A percentile compares a stretch with the other conserved stretches of the same genome.
Conservation (phyloP, 2,888 invertebrate genomes). For the Entomobrya proxima region DNA sequence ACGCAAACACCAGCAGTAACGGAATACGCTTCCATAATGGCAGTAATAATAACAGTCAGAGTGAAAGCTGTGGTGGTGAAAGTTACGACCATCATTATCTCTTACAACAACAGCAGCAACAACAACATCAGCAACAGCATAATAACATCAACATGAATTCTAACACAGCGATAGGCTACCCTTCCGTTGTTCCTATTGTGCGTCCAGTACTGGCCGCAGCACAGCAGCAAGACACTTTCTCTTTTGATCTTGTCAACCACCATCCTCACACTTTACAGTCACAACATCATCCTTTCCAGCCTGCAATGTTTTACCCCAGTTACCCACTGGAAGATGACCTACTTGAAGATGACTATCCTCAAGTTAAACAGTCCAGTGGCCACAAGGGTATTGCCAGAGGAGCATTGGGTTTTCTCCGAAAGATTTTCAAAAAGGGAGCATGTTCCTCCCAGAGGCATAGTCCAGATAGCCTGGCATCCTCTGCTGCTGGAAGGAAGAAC, state of each 20-base stretch:
- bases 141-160: slow-evolving; percentile 70
- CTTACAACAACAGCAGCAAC: slow-evolving; percentile 31
- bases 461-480: slow-evolving; percentile 22
- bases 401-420: slow-evolving; percentile 73
- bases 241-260: slow-evolving; percentile 53
- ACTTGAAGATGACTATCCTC: slow-evolving; percentile 42
- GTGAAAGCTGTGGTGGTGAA: slow-evolving; percentile 33
- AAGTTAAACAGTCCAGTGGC: slow-evolving; percentile 41
- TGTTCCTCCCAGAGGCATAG: slow-evolving; percentile 67
- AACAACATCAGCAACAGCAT: slow-evolving; percentile 44
- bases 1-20: slow-evolving; percentile 44
- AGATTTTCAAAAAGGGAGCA: slow-evolving; percentile 74
- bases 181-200: slow-evolving; percentile 44
- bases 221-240: slow-evolving; percentile 53
- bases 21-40: slow-evolving; percentile 55
- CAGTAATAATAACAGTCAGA: slow-evolving; percentile 58
- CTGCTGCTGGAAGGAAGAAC: slow-evolving; percentile 10
- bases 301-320: slow-evolving; percentile 27
- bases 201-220: slow-evolving; percentile 55
- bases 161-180: slow-evolving; percentile 14
- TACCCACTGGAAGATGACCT: slow-evolving; percentile 46
- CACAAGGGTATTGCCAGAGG: slow-evolving; percentile 71
- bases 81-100: slow-evolving; percentile 47
- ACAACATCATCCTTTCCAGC: slow-evolving; percentile 27
- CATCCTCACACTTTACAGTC: slow-evolving; percentile 37